Base-by-base conservation (phyloP, 2,113 vertebrate genomes). In the Myrmecobius fasciatus region DNA sequence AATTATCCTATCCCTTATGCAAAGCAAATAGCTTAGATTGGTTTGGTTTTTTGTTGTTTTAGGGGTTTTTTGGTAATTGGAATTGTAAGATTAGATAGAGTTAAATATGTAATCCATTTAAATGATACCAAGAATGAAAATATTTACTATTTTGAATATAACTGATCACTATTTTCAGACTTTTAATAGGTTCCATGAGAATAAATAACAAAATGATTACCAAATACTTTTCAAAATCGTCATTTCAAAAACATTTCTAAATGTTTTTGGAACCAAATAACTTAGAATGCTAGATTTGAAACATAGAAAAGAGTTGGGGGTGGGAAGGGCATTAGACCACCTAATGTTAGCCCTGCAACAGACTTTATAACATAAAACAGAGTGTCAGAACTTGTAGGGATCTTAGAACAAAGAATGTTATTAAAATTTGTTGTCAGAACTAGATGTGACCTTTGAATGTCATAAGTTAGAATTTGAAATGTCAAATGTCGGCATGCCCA, bases 1-100 rank as follows among this genome's bases (percentile, higher is more conserved):
- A 93, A 60, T 94, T 25, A 3, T 90, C 93, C 94, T 93, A 51
- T 53, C 51, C 95, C 89, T 95, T 88, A 51, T 60, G 92, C 89
- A 22, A 94, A 89, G 95, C 94, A 96, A 97, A 97, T 97, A 95
- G 93, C 95, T 89, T 89, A 28, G 25, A 25, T 90, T 43, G 20
- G 36, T 83, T 83, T 75, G 56, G 31, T 67, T 75, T 20, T 43
- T 75, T 75, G 17, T 43, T 75, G 9, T 67, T 67, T 67, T 31
- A 51, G 49, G 49, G 49, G 9, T 60, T 60, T 36, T 56, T 54
- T 54, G 6, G 95, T 95, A 94, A 94, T 83, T 2, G 89, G n/a
- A 52, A 90, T 93, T 92, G 52, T 83, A 75, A 91, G 91, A 95
- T 96, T 93, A 93, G 94, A 95, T 46, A 89, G 90, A 67, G 25